Conservation (phyloP, 2,113 vertebrate genomes). For the Salvelinus namaycush region DNA sequence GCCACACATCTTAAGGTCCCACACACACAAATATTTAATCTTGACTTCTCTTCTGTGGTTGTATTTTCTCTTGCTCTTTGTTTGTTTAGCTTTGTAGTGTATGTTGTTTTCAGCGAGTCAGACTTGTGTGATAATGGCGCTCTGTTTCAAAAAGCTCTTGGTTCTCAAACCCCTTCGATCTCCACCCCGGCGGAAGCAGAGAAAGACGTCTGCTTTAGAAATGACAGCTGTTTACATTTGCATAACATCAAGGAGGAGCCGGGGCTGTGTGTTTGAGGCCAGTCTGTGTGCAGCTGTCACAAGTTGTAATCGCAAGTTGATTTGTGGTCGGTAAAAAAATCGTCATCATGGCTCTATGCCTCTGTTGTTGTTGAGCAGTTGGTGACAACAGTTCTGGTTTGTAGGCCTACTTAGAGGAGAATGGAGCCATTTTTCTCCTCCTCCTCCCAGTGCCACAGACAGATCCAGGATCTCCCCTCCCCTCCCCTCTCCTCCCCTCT, state of each 20-base stretch:
- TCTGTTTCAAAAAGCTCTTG: conserved; percentile 41
- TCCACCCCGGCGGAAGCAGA: conserved; percentile 42
- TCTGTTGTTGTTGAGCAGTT: neutral
- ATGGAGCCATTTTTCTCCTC: neutral
- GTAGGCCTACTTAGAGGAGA: neutral
- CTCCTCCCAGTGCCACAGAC: conserved; percentile 4
- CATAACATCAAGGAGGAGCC: conserved; percentile 65
- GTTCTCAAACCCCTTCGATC: conserved; percentile 49
- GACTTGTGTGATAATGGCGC: conserved; percentile 50
- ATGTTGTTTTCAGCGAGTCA: conserved; percentile 22
- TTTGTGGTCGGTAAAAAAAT: neutral
- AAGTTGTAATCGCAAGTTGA: conserved; percentile 59
- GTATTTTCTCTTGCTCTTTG: neutral
- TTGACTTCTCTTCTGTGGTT: neutral
- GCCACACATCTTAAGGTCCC: conserved; percentile 21
- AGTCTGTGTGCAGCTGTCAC: conserved; percentile 59
- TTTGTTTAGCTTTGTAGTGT: neutral
- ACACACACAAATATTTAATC: conserved; percentile 3
- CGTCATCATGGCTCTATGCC: neutral
- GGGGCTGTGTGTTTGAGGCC: conserved; percentile 47
- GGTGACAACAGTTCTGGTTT: conserved; percentile 2
- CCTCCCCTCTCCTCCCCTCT: no score
- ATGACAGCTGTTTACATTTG: conserved; percentile 70
- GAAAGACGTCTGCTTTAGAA: conserved; percentile 48
- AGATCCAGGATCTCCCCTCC: no score